Base-by-base conservation (phyloP, 2,797 vertebrate genomes). In the Xenentodon cancila region DNA sequence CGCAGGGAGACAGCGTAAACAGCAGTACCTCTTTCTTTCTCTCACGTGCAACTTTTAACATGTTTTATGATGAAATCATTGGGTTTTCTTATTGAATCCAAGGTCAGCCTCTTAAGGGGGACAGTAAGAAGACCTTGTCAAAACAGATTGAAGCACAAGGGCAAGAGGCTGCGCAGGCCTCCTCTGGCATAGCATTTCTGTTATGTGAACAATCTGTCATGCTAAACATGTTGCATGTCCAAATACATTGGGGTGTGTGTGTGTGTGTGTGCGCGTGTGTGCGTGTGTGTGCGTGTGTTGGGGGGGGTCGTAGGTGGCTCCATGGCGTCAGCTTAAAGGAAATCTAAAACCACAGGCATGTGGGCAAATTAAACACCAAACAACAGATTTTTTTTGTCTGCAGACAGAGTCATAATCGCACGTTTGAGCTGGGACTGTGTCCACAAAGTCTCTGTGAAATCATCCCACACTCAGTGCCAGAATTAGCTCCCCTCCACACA, bases 401-500 rank as follows among this genome's bases (percentile, higher is more conserved):
- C 47, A 37, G 72, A 73, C 65, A 62, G 30, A 82, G 44, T 76
- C 51, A 67, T 45, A 78, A 87, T 79, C 81, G 70, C 17, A 20
- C 27, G 68, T 76, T 88, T 66, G 58, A 75, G 74, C 77, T 57
- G 64, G 71, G 86, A 58, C 78, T 71, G 74, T 84, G 68, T 65
- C 81, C 81, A 72, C 64, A 74, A 71, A 89, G 91, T 91, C 82
- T 88, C 84, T 81, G 85, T 86, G 80, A 88, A 91, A 92, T 90
- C 77, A 55, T 63, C 16, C 71, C 62, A 86, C 81, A 84, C 76
- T 85, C 73, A 1, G 84, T 79, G 90, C 91, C 91, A 91, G 88
- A 94, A 93, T 94, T 94, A 93, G 93, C 92, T 77, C 75, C 85
- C 90, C 82, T 53, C 83, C 81, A 64, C 91, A 91, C 92, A 94